Conservation (phyloP, 1,140 invertebrate species). For the Cataglyphis hispanica region DNA sequence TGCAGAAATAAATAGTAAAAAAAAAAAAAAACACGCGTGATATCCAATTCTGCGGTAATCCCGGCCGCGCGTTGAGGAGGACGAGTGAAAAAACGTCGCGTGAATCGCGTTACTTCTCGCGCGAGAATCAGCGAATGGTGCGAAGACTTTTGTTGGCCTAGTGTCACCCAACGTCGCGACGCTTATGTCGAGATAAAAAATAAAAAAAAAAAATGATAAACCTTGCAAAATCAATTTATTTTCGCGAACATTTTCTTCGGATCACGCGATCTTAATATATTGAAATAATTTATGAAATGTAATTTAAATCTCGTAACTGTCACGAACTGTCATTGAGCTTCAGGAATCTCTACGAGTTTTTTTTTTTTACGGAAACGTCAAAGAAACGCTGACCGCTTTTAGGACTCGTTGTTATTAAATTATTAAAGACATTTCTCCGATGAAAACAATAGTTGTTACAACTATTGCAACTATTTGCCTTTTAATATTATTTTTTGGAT, state of each 20-base stretch:
- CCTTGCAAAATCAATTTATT: background rate
- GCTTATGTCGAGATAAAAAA: conserved; percentile 27
- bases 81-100: conserved; percentile 3
- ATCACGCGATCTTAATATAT: background rate
- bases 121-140: conserved; percentile 42
- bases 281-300: background rate
- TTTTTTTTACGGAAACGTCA: too few species aligned
- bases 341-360: too few species aligned
- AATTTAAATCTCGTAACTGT: too few species aligned
- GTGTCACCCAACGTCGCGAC: background rate
- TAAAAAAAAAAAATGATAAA: too few species aligned
- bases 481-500: background rate
- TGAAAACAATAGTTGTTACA: background rate
- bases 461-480: too few species aligned
- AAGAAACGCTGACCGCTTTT: background rate
- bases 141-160: conserved; percentile 6
- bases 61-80: conserved; percentile 10
- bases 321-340: too few species aligned
- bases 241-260: background rate
- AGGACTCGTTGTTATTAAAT: background rate
- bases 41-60: conserved; percentile 60
- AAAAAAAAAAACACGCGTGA: conserved; percentile 15
- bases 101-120: conserved; percentile 9
- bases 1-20: conserved; percentile 27
- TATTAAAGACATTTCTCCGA: too few species aligned